Evolutionary conservation across 2,888 invertebrate genomes (phyloP), one percentile per base, ranked within the genome.

Genomic region (Ectropis crepuscularia): DNA sequence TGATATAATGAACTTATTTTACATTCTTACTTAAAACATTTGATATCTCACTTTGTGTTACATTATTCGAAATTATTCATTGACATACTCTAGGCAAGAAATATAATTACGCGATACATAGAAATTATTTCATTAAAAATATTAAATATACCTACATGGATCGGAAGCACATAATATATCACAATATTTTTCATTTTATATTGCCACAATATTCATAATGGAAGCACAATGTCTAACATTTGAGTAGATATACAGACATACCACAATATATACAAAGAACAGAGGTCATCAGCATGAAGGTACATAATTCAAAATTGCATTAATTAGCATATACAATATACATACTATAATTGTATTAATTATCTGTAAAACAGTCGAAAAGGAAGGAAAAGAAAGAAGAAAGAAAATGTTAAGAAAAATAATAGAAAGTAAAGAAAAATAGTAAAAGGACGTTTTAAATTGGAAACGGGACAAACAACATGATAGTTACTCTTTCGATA

Each of bases 161-260:
- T 64, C 68, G 82, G 81, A 84, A 83, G 84, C 82, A 80, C 79
- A 69, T 71, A 66, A 75, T 74, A 73, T 79, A 79, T 80, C 78
- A 81, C 79, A 80, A 76, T 38, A 65, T 65, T 50, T 53, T 39
- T 9, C 7, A 65, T 66, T 68, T 63, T 67, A 67, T 75, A 79
- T 82, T 81, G 79, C 80, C 77, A 75, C 69, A 65, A 63, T 65
- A 48, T 41, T 45, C 39, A 39, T 45, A 11, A 72, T 75, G 80
- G 80, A 83, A 83, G 82, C 78, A 77, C 79, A 69, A 55, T 12
- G 16, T 9, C 8, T 50, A 16, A 11, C n/a, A 41, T 53, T 16
- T 42, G 47, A 53, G 48, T 47, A 46, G 37, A n/a, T 45, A 37
- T 58, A 46, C 28, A 45, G 16, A 53, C 16, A 57, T 48, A 48